Base-by-base conservation (phyloP, 1,140 invertebrate species). In the Sweltsa coloradensis region DNA sequence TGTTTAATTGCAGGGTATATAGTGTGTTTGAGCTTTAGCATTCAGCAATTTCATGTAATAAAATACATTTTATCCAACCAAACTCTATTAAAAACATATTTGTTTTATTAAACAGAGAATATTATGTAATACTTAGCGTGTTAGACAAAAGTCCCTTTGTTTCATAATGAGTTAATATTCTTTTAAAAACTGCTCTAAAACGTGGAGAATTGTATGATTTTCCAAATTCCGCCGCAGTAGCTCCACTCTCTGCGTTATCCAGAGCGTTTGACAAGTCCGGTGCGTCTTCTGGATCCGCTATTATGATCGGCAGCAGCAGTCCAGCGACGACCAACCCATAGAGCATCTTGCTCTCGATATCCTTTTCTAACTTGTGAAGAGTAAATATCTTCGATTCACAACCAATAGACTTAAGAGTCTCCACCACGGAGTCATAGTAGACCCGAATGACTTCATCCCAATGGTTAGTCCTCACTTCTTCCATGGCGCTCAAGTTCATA, bases 401-500 rank as follows among this genome's bases (percentile, higher is more conserved):
- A 0, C 57, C 55, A 0, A 71, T 40, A 37, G 56, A 57, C 11
- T 58, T 52, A 57, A 75, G 61, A 2, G 61, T 63, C 1, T 47
- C 22, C 0, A 51, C 31, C 3, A 74, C 52, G 0, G 55, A 53
- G 3, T 51, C 23, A 6, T 56, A 53, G 46, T 71, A 72, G 13
- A 70, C 69, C 3, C 61, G 45, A 1, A 73, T 49, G 1, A 75
- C 13, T 0, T 48, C 47, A 5, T 68, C 59, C n/a, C 56, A 59
- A 5, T 67, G n/a, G 5, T 1, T 26, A 0, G 66, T 60, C 1
- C 67, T 49, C 0, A 72, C 57, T 0, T 62, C 51, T 4, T 59
- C 55, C 5, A 5, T 64, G 54, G 6, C 58, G 45, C 74, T 77
- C 0, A 69, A 71, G n/a, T 70, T 68, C 1, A 80, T 48, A 37